Percentiles rank a stretch among this genome's conserved stretches.
phyloP scores from a whole-genome alignment of 2,113 vertebrate species.

The Atrichornis clamosus region DNA sequence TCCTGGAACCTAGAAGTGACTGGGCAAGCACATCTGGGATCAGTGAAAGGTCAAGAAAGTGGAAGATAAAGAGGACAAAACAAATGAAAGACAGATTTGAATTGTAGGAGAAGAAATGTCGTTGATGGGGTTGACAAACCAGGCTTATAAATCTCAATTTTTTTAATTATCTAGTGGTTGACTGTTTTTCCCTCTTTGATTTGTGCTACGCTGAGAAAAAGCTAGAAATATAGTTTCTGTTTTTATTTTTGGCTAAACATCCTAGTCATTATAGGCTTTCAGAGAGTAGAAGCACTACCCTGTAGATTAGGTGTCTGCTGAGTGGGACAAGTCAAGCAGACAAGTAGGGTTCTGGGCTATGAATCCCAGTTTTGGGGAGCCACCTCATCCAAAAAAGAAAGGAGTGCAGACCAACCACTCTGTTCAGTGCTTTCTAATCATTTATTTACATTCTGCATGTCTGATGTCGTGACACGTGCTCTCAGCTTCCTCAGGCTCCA shows the following conservation, averaged over 20 bases:
- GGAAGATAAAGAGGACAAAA: background rate
- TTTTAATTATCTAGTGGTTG: background rate
- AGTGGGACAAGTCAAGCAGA: background rate
- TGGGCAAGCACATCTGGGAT: background rate
- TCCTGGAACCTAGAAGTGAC: background rate
- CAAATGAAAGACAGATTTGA: background rate
- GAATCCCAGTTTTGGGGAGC: background rate
- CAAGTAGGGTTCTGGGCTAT: background rate
- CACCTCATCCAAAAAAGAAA: background rate
- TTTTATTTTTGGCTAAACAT: background rate
- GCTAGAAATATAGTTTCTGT: background rate
- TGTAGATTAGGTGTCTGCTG: background rate
- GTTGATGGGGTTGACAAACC: background rate
- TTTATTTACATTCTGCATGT: background rate
- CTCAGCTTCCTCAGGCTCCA: background rate
- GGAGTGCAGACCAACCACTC: background rate
- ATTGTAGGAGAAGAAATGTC: background rate
- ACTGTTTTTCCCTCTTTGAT: background rate
- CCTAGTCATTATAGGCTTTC: background rate
- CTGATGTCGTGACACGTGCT: background rate
- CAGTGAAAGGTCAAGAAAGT: background rate
- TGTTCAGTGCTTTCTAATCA: background rate
- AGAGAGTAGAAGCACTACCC: background rate
- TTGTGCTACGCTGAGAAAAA: background rate
- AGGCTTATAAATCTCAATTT: background rate